A percentile compares a stretch with the other conserved stretches of the same genome.
phyloP scores from a whole-genome alignment of 2,888 invertebrate genomes.

The Flexamia atlantica region DNA sequence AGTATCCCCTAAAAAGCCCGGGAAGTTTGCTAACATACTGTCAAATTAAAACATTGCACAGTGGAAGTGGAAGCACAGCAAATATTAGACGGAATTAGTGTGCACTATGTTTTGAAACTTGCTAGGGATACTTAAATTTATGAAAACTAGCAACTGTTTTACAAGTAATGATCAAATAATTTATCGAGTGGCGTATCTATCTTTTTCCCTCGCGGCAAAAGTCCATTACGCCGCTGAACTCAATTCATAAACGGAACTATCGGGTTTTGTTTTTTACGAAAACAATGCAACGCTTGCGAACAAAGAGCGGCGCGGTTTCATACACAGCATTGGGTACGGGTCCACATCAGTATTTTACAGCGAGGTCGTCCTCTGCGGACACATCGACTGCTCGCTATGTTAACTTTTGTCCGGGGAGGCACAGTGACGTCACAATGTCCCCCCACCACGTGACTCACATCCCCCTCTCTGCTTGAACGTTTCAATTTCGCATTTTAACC shows the following conservation, averaged over 20 bases:
- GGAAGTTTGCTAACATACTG: too few relatives aligned
- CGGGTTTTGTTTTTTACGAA: not conserved
- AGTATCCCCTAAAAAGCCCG: too few relatives aligned
- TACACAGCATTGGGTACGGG: not conserved
- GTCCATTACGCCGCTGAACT: not conserved
- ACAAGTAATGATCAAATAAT: not conserved
- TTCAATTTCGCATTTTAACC: too few relatives aligned
- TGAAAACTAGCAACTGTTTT: not conserved
- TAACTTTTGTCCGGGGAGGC: not conserved
- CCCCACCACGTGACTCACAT: not conserved
- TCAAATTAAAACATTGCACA: too few relatives aligned
- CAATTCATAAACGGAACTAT: not conserved
- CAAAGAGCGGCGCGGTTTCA: not conserved
- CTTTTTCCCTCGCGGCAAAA: not conserved
- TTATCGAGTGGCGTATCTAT: not conserved
- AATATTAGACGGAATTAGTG: not conserved
- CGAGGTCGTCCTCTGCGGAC: not conserved
- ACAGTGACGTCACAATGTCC: not conserved
- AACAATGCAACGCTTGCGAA: not conserved
- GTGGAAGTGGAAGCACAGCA: too few relatives aligned
- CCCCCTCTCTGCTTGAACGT: not conserved
- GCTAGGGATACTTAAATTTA: not conserved
- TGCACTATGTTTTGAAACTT: not conserved
- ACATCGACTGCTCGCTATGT: not conserved
- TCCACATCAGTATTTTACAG: not conserved